Base-by-base conservation (phyloP, 2,113 vertebrate species). In the Paradoxurus hermaphroditus region DNA sequence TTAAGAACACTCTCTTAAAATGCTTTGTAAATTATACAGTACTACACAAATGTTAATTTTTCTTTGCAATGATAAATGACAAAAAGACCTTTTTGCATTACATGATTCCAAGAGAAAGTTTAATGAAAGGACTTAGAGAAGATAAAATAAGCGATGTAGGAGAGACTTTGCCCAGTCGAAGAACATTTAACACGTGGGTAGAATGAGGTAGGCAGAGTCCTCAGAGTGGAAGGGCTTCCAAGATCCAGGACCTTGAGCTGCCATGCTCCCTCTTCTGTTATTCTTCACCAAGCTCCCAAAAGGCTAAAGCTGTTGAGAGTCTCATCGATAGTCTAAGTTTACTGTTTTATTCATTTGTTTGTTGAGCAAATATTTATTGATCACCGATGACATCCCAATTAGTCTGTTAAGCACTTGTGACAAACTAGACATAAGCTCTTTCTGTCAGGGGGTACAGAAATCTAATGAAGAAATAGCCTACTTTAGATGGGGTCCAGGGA, bases 291-390 rank as follows among this genome's bases (percentile, higher is more conserved):
- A 75, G 12, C 19, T 36, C 18, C 46, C 44, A 2, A 82, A 59
- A 82, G 23, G 6, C 9, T n/a, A 63, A 92, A 27, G 36, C 10
- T 62, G 8, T 39, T 34, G 67, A 27, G 23, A 78, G 6, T 65
- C 29, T 88, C 46, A 56, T 0, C 2, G 15, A 56, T 13, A 56
- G 21, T 73, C 16, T 5, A 89, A 92, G 8, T 31, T 70, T 21
- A 75, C 11, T 36, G 10, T 77, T 93, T 53, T 72, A 65, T 39
- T 86, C 56, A 67, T 46, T 53, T 79, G 29, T 72, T 73, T 92
- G n/a, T 31, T 95, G 65, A 93, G 19, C 19, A 44, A 92, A n/a
- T 86, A 46, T 67, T 86, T 90, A 41, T n/a, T 29, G 39, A 41
- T 41, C 4, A 12, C 21, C n/a, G 62, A 87, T 53, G 21, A 44